These are phyloP conservation scores for Quiscalus mexicanus DNA, from an alignment of 2,113 vertebrate genomes.

Conservation along the genomic window DNA sequence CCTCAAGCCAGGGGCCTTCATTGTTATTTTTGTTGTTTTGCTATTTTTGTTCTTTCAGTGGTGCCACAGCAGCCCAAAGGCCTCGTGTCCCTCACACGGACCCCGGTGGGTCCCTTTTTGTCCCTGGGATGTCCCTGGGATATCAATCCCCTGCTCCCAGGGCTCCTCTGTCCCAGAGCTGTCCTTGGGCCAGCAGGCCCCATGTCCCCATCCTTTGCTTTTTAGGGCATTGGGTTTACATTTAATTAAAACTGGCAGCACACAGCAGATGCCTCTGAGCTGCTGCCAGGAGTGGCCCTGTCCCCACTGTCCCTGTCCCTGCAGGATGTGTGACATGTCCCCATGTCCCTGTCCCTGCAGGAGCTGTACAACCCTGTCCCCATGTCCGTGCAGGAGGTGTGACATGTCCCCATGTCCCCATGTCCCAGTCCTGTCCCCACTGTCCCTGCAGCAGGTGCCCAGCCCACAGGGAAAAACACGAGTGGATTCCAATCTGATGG, in stretches of 20 bases:
- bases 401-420: too few relatives aligned
- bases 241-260: background rate
- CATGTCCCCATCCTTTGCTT: background rate
- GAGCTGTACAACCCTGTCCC: background rate
- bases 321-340: background rate
- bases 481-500: background rate
- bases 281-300: background rate
- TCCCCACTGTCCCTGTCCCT: background rate
- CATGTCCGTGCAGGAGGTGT: background rate
- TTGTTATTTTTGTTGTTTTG: background rate
- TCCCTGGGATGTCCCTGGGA: too few relatives aligned
- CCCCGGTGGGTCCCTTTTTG: background rate
- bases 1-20: background rate
- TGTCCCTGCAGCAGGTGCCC: background rate
- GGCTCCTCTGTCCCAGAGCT: fast-evolving
- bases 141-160: too few relatives aligned
- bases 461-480: background rate
- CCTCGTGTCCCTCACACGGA: fast-evolving
- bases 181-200: background rate
- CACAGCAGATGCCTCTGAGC: background rate
- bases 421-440: background rate
- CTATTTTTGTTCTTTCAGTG: background rate
- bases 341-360: background rate
- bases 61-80: background rate
- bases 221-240: too few relatives aligned